Percentiles rank a stretch among this genome's conserved stretches.
These are phyloP conservation scores for Eremobia ochroleuca DNA, from an alignment of 2,888 invertebrate genomes.

Conservation along the genomic window DNA sequence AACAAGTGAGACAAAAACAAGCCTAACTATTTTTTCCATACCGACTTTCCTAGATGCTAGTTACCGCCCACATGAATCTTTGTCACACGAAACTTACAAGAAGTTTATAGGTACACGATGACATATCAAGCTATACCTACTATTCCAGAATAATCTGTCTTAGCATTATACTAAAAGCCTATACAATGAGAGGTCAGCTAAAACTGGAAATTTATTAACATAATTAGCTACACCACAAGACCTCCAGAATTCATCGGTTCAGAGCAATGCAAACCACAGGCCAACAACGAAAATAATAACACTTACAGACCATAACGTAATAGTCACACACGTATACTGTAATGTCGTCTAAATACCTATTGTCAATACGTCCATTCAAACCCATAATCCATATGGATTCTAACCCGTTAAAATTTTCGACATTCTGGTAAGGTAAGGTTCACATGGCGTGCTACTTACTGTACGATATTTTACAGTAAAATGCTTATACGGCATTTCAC, in stretches of 20 bases:
- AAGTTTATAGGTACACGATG: not conserved
- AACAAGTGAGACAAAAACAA: not conserved
- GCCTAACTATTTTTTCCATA: not conserved
- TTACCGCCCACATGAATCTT: not conserved
- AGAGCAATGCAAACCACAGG: slow-evolving; percentile 8
- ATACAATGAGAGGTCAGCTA: not conserved
- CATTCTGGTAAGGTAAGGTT: not conserved
- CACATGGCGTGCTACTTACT: not conserved
- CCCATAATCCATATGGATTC: slow-evolving; percentile 8
- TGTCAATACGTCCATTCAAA: slow-evolving; percentile 32
- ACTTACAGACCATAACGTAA: not conserved
- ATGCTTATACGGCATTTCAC: not conserved
- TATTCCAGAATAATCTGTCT: too few relatives aligned
- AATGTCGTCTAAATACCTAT: slow-evolving; percentile 46
- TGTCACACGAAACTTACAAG: not conserved
- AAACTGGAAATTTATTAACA: not conserved
- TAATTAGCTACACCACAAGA: not conserved
- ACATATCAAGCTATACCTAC: not conserved
- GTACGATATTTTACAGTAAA: not conserved
- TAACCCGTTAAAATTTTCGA: slow-evolving; percentile 17
- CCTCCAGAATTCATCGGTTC: slow-evolving; percentile 6
- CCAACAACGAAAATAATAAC: not conserved
- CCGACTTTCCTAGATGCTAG: not conserved
- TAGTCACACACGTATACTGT: not conserved
- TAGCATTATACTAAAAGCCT: not conserved